phyloP scores from a whole-genome alignment of 2,888 invertebrate species.

The Blera fallax region DNA sequence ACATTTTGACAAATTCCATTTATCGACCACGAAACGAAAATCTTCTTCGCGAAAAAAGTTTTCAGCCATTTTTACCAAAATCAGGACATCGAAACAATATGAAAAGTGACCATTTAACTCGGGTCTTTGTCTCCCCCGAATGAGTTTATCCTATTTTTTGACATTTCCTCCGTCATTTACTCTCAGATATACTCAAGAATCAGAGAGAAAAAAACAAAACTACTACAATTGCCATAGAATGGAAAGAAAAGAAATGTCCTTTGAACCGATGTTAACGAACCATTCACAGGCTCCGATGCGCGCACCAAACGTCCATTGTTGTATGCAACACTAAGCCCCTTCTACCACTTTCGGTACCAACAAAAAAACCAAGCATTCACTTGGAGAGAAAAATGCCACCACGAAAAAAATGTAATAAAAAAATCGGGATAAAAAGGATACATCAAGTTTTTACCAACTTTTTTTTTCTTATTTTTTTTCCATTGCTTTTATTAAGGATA shows the following conservation, averaged over 20 bases:
- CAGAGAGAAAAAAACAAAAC: not conserved
- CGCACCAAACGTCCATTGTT: slow-evolving; percentile 65
- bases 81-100: slow-evolving; percentile 65
- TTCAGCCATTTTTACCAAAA: slow-evolving; percentile 27
- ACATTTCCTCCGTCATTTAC: slow-evolving; percentile 41
- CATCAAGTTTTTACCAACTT: slow-evolving; percentile 63
- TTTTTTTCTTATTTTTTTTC: slow-evolving; percentile 22
- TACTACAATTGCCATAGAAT: not conserved
- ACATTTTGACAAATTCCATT: slow-evolving; percentile 32
- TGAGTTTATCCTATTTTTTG: slow-evolving; percentile 68
- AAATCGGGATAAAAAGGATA: slow-evolving; percentile 58
- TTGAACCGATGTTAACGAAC: slow-evolving; percentile 72
- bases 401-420: slow-evolving; percentile 56
- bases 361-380: slow-evolving; percentile 57
- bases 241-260: slow-evolving; percentile 64
- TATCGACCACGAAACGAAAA: slow-evolving; percentile 17
- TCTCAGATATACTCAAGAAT: not conserved
- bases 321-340: slow-evolving; percentile 24
- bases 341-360: not conserved
- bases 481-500: slow-evolving; percentile 54
- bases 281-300: slow-evolving; percentile 71
- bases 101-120: slow-evolving; percentile 69
- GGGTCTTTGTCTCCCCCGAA: slow-evolving; percentile 49
- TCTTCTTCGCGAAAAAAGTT: not conserved
- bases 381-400: slow-evolving; percentile 68